These are phyloP conservation scores for Coelinius sp. DNA, from an alignment of 2,888 invertebrate species.

Conservation along the genomic window DNA sequence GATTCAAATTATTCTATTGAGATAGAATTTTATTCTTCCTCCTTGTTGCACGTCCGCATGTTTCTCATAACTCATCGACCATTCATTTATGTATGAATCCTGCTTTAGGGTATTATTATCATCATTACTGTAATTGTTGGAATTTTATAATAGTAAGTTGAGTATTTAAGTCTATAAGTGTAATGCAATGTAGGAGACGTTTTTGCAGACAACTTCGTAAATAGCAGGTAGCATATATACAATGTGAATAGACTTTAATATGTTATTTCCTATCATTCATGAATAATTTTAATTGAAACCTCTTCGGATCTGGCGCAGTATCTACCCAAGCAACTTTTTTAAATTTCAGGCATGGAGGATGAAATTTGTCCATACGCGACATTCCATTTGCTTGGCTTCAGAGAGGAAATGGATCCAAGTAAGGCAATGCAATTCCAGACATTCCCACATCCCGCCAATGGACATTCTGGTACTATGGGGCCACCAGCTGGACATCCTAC, in stretches of 20 bases:
- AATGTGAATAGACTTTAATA: neutral
- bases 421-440: conserved; percentile 93
- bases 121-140: neutral
- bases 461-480: conserved; percentile 86
- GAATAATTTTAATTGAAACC: too few relatives aligned
- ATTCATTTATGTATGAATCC: neutral
- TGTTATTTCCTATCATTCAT: neutral
- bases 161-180: neutral
- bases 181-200: neutral
- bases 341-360: conserved; percentile 89
- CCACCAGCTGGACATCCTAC: conserved; percentile 81
- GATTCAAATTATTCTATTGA: conserved; percentile 36
- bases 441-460: conserved; percentile 83
- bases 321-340: conserved; percentile 60
- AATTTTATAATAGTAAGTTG: neutral
- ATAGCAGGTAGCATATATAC: neutral
- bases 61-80: conserved; percentile 9
- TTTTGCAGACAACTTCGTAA: neutral
- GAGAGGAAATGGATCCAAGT: conserved; percentile 94
- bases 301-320: conserved; percentile 42
- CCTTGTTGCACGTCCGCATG: conserved; percentile 63
- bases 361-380: conserved; percentile 98
- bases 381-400: conserved; percentile 94
- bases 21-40: too few relatives aligned
- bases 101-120: neutral